Conservation (phyloP, 2,888 invertebrate species). For the Griposia aprilina region DNA sequence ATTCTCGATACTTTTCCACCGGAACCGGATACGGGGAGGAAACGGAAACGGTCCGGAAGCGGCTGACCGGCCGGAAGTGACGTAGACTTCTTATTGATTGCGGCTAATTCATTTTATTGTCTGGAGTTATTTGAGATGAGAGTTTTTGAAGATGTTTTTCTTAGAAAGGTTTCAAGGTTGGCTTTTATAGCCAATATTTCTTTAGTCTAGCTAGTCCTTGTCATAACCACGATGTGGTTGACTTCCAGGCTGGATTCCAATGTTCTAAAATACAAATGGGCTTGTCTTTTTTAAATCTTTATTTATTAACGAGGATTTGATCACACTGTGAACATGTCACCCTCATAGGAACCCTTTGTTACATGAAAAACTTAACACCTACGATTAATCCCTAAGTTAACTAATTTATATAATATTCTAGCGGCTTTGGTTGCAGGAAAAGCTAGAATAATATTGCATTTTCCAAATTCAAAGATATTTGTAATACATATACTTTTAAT, state of each 20-base stretch:
- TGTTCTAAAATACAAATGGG: too few species aligned
- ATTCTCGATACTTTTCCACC: constrained; percentile 62
- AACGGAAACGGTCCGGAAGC: constrained; percentile 78
- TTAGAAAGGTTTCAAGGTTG: not conserved
- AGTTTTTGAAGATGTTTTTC: not conserved
- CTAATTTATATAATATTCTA: too few species aligned
- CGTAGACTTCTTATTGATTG: constrained; percentile 83
- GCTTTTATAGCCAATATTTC: not conserved
- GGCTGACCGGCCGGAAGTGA: constrained; percentile 80
- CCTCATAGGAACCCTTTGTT: too few species aligned
- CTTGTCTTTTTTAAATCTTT: too few species aligned
- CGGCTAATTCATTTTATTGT: constrained; percentile 79
- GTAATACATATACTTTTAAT: too few species aligned
- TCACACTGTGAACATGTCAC: too few species aligned
- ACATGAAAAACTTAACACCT: too few species aligned
- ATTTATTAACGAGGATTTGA: too few species aligned
- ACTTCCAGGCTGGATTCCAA: not conserved
- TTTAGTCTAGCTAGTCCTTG: not conserved
- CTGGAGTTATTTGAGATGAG: constrained; percentile 48
- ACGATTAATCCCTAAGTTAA: too few species aligned
- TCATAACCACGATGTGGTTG: not conserved
- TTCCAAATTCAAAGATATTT: too few species aligned
- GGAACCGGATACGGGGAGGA: constrained; percentile 76
- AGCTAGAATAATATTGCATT: too few species aligned
- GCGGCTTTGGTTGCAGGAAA: too few species aligned